Evolutionary conservation across 2,888 invertebrate genomes (phyloP).

Genomic region (Polyploca ridens): DNA sequence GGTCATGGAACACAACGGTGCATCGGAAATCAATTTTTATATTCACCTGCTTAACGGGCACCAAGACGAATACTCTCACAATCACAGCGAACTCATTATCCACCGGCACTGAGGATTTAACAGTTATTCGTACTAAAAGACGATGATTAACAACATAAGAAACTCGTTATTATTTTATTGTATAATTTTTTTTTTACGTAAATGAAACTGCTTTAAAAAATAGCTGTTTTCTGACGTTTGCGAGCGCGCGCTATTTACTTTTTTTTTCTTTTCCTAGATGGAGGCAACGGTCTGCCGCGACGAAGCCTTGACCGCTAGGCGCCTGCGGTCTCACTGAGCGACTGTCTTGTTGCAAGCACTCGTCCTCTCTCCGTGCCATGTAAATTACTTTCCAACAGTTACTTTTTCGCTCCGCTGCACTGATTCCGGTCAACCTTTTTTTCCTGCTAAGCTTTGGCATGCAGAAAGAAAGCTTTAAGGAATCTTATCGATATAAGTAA

Average conservation of each 20-base stretch:
- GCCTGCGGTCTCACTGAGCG: constrained; percentile 75
- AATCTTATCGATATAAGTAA: constrained; percentile 46
- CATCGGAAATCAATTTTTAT: constrained; percentile 57
- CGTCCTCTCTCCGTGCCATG: constrained; percentile 62
- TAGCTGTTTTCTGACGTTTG: constrained; percentile 63
- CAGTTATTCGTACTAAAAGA: constrained; percentile 75
- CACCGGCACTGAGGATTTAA: constrained; percentile 72
- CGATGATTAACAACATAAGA: constrained; percentile 55
- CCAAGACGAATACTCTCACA: constrained; percentile 72
- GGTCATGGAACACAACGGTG: constrained; percentile 55
- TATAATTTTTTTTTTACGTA: constrained; percentile 22
- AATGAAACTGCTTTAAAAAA: constrained; percentile 33
- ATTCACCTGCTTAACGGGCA: constrained; percentile 78
- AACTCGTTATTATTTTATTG: constrained; percentile 21
- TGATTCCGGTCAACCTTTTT: constrained; percentile 70
- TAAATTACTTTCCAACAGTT: constrained; percentile 81
- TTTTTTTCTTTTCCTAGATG: constrained; percentile 51
- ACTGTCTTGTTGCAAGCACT: constrained; percentile 57
- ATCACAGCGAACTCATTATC: constrained; percentile 80
- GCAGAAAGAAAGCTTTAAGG: constrained; percentile 55
- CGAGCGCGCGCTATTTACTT: constrained; percentile 74
- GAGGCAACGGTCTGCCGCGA: constrained; percentile 56
- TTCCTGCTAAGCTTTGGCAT: constrained; percentile 43
- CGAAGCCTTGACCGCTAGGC: constrained; percentile 77
- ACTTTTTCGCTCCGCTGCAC: constrained; percentile 79